A percentile compares a stretch with the other conserved stretches of the same genome.
phyloP scores from a whole-genome alignment of 2,113 vertebrate species.

The Sylvilagus bachmani region DNA sequence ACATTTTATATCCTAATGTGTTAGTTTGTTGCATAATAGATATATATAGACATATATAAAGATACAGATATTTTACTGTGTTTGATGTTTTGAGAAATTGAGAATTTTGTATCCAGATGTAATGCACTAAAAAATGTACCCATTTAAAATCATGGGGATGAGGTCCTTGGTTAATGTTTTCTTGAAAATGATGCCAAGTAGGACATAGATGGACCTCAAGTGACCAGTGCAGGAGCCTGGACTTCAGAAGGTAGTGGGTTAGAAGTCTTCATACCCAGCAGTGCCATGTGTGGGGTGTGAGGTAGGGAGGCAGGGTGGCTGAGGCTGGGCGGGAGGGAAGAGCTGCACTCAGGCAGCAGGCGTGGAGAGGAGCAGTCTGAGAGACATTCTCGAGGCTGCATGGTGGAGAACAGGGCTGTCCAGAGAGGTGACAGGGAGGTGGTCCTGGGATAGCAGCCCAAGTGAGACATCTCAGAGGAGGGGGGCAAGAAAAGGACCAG shows the following conservation, averaged over 20 bases:
- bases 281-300: background rate
- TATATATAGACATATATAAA: too few relatives aligned
- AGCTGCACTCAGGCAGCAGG: background rate
- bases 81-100: conserved; percentile 26
- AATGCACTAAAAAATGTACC: background rate
- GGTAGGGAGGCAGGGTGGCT: background rate
- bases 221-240: background rate
- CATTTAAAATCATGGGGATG: background rate
- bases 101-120: background rate
- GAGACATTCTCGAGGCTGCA: background rate
- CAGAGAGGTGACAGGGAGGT: background rate
- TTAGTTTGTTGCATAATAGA: background rate
- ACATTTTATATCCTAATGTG: background rate
- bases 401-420: background rate
- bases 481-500: background rate
- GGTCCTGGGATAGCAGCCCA: background rate
- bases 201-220: background rate
- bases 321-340: background rate
- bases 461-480: background rate
- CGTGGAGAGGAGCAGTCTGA: background rate
- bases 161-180: background rate
- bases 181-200: background rate
- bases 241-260: background rate
- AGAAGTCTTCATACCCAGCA: background rate
- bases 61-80: background rate